Percentiles rank a stretch among this genome's conserved stretches.
phyloP scores from a whole-genome alignment of 2,797 vertebrate genomes.

The Monodelphis domestica region DNA sequence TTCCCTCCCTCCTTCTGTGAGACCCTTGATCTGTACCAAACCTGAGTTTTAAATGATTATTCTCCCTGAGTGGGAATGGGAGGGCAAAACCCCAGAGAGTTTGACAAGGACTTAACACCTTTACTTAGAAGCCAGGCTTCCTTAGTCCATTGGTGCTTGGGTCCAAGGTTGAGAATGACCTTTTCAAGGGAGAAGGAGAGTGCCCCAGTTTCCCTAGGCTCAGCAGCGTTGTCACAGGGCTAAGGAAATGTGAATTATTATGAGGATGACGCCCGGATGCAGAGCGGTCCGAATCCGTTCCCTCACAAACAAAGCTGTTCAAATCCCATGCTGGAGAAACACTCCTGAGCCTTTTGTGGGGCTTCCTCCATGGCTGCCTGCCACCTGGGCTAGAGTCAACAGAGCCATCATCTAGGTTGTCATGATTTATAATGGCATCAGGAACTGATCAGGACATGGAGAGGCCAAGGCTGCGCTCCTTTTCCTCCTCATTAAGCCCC shows the following conservation, averaged over 20 bases:
- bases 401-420: background rate
- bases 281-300: background rate
- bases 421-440: background rate
- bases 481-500: background rate
- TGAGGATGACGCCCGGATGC: background rate
- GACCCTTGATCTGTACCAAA: background rate
- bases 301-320: background rate
- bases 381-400: background rate
- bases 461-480: background rate
- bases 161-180: background rate
- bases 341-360: background rate
- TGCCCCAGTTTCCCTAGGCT: background rate
- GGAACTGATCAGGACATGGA: background rate
- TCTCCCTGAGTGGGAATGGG: background rate
- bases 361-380: background rate
- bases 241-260: background rate
- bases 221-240: background rate
- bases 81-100: background rate
- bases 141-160: background rate
- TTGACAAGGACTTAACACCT: background rate
- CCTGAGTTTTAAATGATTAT: background rate
- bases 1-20: background rate
- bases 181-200: background rate
- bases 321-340: background rate
- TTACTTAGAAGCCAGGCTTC: background rate